Evolutionary conservation across 2,888 invertebrate species (phyloP), one percentile per base, ranked within the genome.

Genomic region (Timema cristinae): DNA sequence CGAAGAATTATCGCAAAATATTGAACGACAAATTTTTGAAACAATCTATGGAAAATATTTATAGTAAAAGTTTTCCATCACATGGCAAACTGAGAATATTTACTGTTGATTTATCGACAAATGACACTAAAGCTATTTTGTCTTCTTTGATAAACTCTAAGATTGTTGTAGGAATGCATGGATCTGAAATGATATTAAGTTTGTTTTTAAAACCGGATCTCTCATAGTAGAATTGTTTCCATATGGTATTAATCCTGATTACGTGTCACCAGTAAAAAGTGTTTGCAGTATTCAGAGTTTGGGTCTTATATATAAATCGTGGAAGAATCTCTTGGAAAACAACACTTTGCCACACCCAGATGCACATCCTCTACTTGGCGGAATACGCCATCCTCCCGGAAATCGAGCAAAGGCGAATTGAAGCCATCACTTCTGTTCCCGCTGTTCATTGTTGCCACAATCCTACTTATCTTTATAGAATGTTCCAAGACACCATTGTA

Each of bases 401-500:
- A 2, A 73, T 78, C 6, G 74, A 80, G 69, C 82, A 81, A 76
- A 67, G 76, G 50, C 66, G 74, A 52, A 83, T 84, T 52, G 67
- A 73, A 15, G 77, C 79, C 51, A 76, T 75, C 9, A 78, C 79
- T 56, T 68, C 73, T n/a, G 82, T 85, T 13, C 80, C 81, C 7
- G 77, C 78, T 10, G 84, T 84, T 73, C 74, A 82, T 69, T 85
- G 85, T 75, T 85, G 85, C 76, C 77, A 80, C 59, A 80, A 85
- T 76, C 82, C 84, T 5, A 80, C 79, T 5, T 85, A 84, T 82
- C 77, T 85, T 59, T 85, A 80, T 76, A 79, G 83, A 71, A 84
- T 85, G 75, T 85, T 83, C 77, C 85, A 85, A 77, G 85, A 85
- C 75, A 85, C 85, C 4, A 54, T 77, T 13, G 82, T 85, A 0